phyloP scores from a whole-genome alignment of 2,888 invertebrate genomes.

The Meganola albula region DNA sequence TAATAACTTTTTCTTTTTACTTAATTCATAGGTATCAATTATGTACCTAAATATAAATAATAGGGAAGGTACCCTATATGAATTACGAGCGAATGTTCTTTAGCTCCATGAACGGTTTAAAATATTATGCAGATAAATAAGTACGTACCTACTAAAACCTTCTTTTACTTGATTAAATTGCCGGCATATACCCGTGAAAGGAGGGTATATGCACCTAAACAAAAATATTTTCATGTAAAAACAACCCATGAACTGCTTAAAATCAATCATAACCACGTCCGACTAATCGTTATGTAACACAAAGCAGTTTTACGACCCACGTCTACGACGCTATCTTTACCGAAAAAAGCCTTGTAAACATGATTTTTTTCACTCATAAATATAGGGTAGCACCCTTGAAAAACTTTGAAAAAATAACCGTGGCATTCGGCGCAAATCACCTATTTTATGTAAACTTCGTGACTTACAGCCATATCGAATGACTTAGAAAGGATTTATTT shows the following conservation, averaged over 20 bases:
- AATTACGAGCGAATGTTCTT: no score
- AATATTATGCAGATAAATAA: no score
- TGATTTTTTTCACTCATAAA: slow-evolving; percentile 54
- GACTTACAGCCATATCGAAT: slow-evolving; percentile 74
- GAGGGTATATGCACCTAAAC: no score
- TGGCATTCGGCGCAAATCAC: slow-evolving; percentile 70
- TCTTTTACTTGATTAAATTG: no score
- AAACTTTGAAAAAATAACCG: slow-evolving; percentile 55
- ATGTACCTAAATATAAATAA: no score
- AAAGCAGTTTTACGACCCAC: slow-evolving; percentile 56
- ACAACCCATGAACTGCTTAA: no score
- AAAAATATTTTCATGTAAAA: no score
- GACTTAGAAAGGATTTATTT: slow-evolving; percentile 74
- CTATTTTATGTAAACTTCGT: slow-evolving; percentile 77
- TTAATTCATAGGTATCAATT: no score
- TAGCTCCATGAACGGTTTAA: no score
- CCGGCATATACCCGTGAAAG: no score
- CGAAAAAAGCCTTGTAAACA: slow-evolving; percentile 67
- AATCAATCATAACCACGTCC: slow-evolving; percentile 41
- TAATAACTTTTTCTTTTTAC: slow-evolving; percentile 9
- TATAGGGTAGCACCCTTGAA: slow-evolving; percentile 56
- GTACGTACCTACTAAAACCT: no score
- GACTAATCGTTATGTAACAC: slow-evolving; percentile 52
- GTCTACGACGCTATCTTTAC: slow-evolving; percentile 20
- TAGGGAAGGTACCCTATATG: no score